phyloP scores from a whole-genome alignment of 2,888 invertebrate genomes.

The Zaprionus lineosus region DNA sequence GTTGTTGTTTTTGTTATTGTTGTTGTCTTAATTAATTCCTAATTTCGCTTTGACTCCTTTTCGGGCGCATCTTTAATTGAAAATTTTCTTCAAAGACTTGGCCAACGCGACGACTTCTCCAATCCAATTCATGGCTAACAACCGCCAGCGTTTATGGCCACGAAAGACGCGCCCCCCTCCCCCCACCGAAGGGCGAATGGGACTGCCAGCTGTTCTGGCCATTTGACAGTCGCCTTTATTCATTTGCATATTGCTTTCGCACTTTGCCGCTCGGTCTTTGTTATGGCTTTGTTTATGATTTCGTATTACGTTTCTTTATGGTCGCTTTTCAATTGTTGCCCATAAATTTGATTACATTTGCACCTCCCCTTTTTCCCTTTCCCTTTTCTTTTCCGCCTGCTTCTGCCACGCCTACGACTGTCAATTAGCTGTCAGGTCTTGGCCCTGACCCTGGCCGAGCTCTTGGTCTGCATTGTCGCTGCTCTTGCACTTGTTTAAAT shows the following conservation, averaged over 20 bases:
- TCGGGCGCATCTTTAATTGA: slow-evolving; percentile 67
- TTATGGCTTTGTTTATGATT: slow-evolving; percentile 72
- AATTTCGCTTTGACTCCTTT: slow-evolving; percentile 73
- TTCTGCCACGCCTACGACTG: slow-evolving; percentile 23
- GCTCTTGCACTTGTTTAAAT: background rate
- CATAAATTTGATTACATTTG: slow-evolving; percentile 71
- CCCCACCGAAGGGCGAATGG: too few relatives aligned
- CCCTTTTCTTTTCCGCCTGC: slow-evolving; percentile 35
- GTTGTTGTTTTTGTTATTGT: slow-evolving; percentile 21
- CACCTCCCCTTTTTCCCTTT: slow-evolving; percentile 28
- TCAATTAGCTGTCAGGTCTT: slow-evolving; percentile 56
- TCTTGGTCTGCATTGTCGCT: background rate
- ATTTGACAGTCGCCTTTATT: slow-evolving; percentile 71
- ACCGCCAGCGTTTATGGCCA: slow-evolving; percentile 32
- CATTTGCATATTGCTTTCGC: slow-evolving; percentile 73
- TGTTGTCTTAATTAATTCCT: slow-evolving; percentile 76
- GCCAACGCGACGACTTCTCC: too few relatives aligned
- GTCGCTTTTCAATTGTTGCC: slow-evolving; percentile 62
- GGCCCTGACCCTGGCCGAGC: background rate
- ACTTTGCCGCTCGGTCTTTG: slow-evolving; percentile 41
- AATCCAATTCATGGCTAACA: too few relatives aligned
- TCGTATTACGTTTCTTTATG: slow-evolving; percentile 63
- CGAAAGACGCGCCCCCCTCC: too few relatives aligned
- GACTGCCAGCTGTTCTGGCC: slow-evolving; percentile 65
- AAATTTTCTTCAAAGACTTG: slow-evolving; percentile 65